phyloP scores from a whole-genome alignment of 2,113 vertebrate species.

The Columba livia region DNA sequence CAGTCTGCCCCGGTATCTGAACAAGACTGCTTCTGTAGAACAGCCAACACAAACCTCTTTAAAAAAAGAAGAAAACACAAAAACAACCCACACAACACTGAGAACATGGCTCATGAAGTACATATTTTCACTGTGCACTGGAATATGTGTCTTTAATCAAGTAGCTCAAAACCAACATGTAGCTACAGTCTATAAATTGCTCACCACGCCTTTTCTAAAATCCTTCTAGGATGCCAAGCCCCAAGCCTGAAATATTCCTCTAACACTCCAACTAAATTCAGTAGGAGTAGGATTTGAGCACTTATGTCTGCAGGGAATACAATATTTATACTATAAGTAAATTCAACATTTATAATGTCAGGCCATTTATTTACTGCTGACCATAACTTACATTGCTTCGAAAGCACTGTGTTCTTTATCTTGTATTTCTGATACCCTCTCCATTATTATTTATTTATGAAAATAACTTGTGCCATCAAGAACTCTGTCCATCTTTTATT shows the following conservation, averaged over 20 bases:
- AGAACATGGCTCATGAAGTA: not conserved
- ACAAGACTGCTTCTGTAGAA: not conserved
- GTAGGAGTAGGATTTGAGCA: not conserved
- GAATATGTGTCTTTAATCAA: not conserved
- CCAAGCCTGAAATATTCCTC: not conserved
- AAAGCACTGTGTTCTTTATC: not conserved
- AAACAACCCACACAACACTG: too few relatives aligned
- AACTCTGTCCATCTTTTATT: not conserved
- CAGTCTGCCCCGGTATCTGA: not conserved
- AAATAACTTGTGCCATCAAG: not conserved
- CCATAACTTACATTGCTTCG: not conserved
- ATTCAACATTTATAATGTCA: not conserved
- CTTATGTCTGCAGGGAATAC: not conserved
- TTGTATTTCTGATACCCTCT: not conserved
- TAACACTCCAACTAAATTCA: not conserved
- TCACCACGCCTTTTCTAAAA: not conserved
- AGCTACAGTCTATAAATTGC: not conserved
- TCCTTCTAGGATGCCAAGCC: not conserved
- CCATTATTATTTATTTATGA: not conserved
- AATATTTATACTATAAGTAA: not conserved
- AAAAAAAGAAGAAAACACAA: not conserved
- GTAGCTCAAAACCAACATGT: not conserved
- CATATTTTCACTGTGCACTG: not conserved
- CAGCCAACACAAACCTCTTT: not conserved
- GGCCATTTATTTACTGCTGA: not conserved